Evolutionary conservation across 2,113 vertebrate genomes (phyloP), one percentile per base, ranked within the genome.

Genomic region (Etheostoma spectabile): DNA sequence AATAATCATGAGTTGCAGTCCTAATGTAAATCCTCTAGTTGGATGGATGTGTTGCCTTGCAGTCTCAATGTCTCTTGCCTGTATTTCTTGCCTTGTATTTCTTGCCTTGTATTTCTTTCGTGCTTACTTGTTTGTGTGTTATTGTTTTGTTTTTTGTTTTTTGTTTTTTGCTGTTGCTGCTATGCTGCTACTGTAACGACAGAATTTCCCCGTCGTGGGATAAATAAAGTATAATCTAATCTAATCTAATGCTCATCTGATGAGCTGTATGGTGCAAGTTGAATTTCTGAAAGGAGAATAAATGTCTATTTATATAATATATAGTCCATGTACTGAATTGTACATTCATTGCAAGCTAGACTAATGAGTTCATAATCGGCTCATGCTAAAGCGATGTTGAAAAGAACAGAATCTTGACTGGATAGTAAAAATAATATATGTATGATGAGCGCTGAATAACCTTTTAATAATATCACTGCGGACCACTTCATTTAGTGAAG

Each of bases 401-500:
- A 56, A 10, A 56, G 18, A 57, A 14, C 2, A 49, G 42, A 56
- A 57, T 74, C 63, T 49, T 61, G 18, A 68, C 46, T 52, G 22
- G 12, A 53, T 30, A 24, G 8, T 65, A 24, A 51, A 56, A 33
- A 66, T 27, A 51, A 56, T 52, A n/a, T 18, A 74, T 22, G 2
- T 59, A 46, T 22, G 45, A 79, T 46, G 35, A 83, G 27, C 15
- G 21, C n/a, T 69, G 52, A 67, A 74, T 69, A 71, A 83, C 67
- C 18, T 71, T 83, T 86, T 61, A 61, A 83, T 73, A 63, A 72
- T 16, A 60, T 64, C 62, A 66, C 55, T 14, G 45, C 52, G 4
- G 64, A 67, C 33, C 24, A 7, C 73, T 80, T 82, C 10, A 82
- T 80, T 86, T 49, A 49, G 57, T 57, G 19, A 66, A 53, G 68